Evolutionary conservation across 2,888 invertebrate genomes (phyloP), one percentile per base, ranked within the genome.

Genomic region (Drosophila monieri): DNA sequence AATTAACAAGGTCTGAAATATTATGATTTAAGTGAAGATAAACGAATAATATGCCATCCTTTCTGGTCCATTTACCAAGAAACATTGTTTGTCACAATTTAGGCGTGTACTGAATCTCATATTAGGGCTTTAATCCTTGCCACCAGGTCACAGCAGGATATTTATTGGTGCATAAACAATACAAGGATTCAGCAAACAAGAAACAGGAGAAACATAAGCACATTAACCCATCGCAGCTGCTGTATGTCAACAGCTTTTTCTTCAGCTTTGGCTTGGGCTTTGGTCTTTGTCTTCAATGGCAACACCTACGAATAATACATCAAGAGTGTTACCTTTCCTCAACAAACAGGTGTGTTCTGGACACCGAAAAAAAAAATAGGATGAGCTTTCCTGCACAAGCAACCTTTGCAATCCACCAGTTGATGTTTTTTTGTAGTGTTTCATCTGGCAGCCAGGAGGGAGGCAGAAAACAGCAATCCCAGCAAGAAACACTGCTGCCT

Each of bases 241-340:
- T 55, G 35, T 14, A 49, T 55, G 55, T 55, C 54, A 44, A 46
- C 66, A 47, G 66, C 30, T 56, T 56, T 39, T 18, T 27, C 27
- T 27, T 27, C 9, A 9, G 35, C 35, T n/a, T 35, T n/a, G n/a
- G 44, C 37, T 39, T 30, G 37, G 44, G 51, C 30, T 30, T 35
- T 47, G 47, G 49, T 46, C 37, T 23, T 35, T 47, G 47, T 21
- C 25, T 52, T 48, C 43, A 27, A 14, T 49, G 54, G 35, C 8
- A 61, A n/a, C n/a, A 21, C 41, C 35, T 64, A 51, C 60, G 18
- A 41, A 53, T 15, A 39, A 23, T 41, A 25, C 23, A 41, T 18
- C 14, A 41, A 55, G 18, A 43, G 35, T 37, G 15, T n/a, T 21
- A 21, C 25, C 56, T 66, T 46, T 39, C 64, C 25, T 39, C n/a